Conservation (phyloP, 2,797 vertebrate genomes). For the Malacoctenus gilli region DNA sequence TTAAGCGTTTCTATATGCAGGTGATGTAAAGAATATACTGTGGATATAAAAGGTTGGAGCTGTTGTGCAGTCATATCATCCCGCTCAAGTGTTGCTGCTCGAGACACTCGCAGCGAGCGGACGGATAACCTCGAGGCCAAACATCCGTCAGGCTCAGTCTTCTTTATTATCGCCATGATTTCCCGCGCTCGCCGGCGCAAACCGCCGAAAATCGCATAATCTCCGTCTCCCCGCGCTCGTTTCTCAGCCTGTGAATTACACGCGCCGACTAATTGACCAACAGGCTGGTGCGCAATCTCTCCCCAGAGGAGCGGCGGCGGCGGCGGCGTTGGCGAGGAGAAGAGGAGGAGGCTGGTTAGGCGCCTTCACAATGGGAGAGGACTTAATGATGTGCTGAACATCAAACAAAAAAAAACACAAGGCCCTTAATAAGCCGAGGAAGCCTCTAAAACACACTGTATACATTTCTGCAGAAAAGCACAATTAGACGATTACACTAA, state of each 20-base stretch:
- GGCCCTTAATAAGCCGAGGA: constrained; percentile 69
- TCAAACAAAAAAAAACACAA: constrained; percentile 54
- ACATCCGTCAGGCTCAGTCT: constrained; percentile 16
- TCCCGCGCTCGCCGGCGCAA: constrained; percentile 19
- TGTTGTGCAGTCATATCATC: no score
- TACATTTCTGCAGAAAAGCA: constrained; percentile 67
- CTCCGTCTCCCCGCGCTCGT: constrained; percentile 52
- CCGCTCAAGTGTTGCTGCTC: no score
- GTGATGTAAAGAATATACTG: no score
- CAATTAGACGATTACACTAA: constrained; percentile 80
- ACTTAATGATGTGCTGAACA: constrained; percentile 79
- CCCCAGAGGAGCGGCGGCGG: constrained; percentile 71
- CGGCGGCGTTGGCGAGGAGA: constrained; percentile 50
- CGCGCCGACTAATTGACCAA: constrained; percentile 76
- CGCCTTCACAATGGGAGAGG: constrained; percentile 70
- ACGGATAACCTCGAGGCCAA: constrained; percentile 20
- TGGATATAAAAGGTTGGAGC: no score
- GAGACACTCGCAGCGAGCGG: constrained; percentile 17
- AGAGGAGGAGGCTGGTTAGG: constrained; percentile 75
- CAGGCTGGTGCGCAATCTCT: constrained; percentile 67
- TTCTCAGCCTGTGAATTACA: constrained; percentile 72
- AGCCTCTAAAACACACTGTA: constrained; percentile 69
- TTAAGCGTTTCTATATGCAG: no score
- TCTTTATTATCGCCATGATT: background rate
- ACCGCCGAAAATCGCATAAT: constrained; percentile 40